Percentiles rank a stretch among this genome's conserved stretches.
phyloP scores from a whole-genome alignment of 1,140 invertebrate genomes.

The Psilanteris sp. region DNA sequence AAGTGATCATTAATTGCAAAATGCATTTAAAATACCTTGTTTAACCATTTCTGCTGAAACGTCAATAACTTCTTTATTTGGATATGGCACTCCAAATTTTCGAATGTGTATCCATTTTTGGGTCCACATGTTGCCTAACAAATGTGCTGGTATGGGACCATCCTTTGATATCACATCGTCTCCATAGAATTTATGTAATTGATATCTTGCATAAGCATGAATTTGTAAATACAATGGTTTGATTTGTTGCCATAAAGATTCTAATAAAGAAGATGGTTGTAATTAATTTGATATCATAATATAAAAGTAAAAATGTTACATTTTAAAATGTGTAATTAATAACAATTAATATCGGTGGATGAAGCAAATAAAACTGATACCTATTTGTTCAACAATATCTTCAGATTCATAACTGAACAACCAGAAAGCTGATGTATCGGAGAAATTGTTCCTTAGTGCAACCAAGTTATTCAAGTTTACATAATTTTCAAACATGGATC shows the following conservation, averaged over 20 bases:
- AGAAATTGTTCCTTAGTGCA: constrained; percentile 84
- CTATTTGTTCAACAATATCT: constrained; percentile 82
- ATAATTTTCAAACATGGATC: constrained; percentile 85
- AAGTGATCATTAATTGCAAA: too few relatives aligned
- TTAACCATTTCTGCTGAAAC: constrained; percentile 85
- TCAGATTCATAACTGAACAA: constrained; percentile 82
- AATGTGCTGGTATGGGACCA: constrained; percentile 91
- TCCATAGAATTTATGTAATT: constrained; percentile 86
- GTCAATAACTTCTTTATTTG: constrained; percentile 84
- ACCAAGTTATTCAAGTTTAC: constrained; percentile 89
- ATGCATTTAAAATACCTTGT: constrained; percentile 81
- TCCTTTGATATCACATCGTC: constrained; percentile 82
- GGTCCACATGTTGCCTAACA: constrained; percentile 86
- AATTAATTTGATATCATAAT: too few relatives aligned
- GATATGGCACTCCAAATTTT: constrained; percentile 86
- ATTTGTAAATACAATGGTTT: constrained; percentile 90
- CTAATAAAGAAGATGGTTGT: too few relatives aligned
- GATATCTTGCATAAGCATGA: constrained; percentile 90
- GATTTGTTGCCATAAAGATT: constrained; percentile 85
- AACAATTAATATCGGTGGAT: too few relatives aligned
- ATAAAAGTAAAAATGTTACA: too few relatives aligned
- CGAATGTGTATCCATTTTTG: constrained; percentile 90
- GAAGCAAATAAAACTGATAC: constrained; percentile 43
- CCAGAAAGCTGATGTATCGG: constrained; percentile 82
- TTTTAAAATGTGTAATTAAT: too few relatives aligned